Percentiles rank a stretch among this genome's conserved stretches.
These are phyloP conservation scores for Cariama cristata DNA, from an alignment of 2,113 vertebrate genomes.

Conservation along the genomic window DNA sequence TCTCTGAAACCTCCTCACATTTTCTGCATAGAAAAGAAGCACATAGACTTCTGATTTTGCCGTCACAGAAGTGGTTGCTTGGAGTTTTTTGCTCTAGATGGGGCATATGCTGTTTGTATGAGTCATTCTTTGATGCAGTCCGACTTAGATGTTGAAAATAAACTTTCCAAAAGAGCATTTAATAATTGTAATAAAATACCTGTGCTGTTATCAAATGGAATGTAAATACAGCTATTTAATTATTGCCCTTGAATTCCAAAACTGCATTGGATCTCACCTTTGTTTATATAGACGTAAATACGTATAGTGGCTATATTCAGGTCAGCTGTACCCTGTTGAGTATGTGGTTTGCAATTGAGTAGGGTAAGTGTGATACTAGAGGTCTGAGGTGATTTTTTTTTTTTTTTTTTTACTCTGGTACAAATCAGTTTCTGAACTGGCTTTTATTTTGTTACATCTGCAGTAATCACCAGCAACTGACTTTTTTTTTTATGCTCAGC, in stretches of 20 bases:
- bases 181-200: background rate
- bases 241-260: background rate
- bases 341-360: background rate
- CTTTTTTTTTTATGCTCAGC: background rate
- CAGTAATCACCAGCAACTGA: background rate
- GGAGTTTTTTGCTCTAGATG: background rate
- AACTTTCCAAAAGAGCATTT: background rate
- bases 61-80: background rate
- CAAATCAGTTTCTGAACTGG: background rate
- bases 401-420: background rate
- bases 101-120: background rate
- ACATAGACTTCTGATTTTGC: background rate
- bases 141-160: background rate
- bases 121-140: background rate
- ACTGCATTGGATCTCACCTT: background rate
- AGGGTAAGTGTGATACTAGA: background rate
- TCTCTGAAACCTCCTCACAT: background rate
- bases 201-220: background rate
- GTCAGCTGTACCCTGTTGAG: background rate
- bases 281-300: background rate
- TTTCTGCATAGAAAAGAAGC: background rate
- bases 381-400: background rate
- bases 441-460: background rate
- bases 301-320: background rate
- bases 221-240: background rate